Evolutionary conservation across 92 coral and sea anemone species (phyloP).

Genomic region (Palythoa grandis): DNA sequence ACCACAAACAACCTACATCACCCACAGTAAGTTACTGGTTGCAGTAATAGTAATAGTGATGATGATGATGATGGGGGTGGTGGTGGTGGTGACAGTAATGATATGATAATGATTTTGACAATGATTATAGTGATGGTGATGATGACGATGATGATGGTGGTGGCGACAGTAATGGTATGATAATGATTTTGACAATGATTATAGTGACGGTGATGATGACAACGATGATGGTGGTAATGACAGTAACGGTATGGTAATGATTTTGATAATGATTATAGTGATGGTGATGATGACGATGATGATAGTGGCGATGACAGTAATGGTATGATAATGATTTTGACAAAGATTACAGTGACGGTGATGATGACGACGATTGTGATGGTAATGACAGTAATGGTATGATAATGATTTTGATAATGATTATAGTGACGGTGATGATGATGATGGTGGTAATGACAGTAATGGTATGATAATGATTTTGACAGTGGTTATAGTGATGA

Average conservation of each 20-base stretch:
- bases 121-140: neutral
- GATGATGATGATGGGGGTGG: neutral
- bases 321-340: neutral
- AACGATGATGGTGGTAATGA: neutral
- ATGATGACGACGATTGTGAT: neutral
- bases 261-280: neutral
- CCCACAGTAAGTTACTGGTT: slow-evolving; percentile 59
- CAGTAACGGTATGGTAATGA: neutral
- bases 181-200: too few species aligned
- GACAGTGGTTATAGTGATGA: too few species aligned
- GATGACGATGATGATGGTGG: neutral
- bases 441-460: neutral
- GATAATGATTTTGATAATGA: neutral
- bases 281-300: neutral
- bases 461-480: too few species aligned
- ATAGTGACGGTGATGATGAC: neutral
- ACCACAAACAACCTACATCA: slow-evolving; percentile 50
- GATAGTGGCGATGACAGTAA: neutral
- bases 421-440: neutral
- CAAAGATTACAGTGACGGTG: too few species aligned
- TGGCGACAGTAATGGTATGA: neutral
- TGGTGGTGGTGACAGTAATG: neutral
- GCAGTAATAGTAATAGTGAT: neutral
- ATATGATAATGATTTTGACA: neutral
- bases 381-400: neutral